Percentiles rank a stretch among this genome's conserved stretches.
Evolutionary conservation across 1,140 invertebrate species (phyloP).

Genomic region (Sweltsa coloradensis): DNA sequence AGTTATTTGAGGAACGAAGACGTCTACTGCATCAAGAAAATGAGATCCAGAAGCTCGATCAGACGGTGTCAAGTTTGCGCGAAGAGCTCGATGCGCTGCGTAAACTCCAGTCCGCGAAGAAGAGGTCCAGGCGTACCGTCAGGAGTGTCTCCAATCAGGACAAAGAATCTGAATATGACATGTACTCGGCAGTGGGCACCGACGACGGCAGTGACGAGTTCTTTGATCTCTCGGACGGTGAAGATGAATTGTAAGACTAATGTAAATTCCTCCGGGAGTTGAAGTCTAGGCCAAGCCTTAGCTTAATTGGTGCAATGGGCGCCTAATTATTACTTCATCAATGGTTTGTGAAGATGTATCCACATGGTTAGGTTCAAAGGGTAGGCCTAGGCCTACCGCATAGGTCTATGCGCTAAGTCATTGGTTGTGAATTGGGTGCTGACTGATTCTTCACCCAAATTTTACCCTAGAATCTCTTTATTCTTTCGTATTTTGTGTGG

Average conservation of each 20-base stretch:
- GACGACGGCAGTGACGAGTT: constrained; percentile 33
- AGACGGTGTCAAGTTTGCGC: constrained; percentile 35
- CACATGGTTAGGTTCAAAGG: background rate
- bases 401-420: background rate
- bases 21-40: constrained; percentile 32
- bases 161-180: too few relatives aligned
- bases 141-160: constrained; percentile 28
- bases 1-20: constrained; percentile 41
- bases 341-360: background rate
- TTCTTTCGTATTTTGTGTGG: too few relatives aligned
- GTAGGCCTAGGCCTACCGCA: background rate
- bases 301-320: too few relatives aligned
- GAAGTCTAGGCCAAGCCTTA: background rate
- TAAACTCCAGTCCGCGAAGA: constrained; percentile 29
- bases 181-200: constrained; percentile 28
- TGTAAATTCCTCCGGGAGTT: constrained; percentile 1
- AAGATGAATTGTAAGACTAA: constrained; percentile 25
- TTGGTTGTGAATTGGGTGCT: background rate
- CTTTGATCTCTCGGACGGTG: constrained; percentile 32
- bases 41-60: constrained; percentile 37
- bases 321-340: background rate
- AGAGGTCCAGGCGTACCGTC: constrained; percentile 17
- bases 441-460: too few relatives aligned
- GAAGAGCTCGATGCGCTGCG: constrained; percentile 34
- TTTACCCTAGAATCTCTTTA: too few relatives aligned